Evolutionary conservation across 2,797 vertebrate genomes (phyloP).

Genomic region (Brachymystax lenok): DNA sequence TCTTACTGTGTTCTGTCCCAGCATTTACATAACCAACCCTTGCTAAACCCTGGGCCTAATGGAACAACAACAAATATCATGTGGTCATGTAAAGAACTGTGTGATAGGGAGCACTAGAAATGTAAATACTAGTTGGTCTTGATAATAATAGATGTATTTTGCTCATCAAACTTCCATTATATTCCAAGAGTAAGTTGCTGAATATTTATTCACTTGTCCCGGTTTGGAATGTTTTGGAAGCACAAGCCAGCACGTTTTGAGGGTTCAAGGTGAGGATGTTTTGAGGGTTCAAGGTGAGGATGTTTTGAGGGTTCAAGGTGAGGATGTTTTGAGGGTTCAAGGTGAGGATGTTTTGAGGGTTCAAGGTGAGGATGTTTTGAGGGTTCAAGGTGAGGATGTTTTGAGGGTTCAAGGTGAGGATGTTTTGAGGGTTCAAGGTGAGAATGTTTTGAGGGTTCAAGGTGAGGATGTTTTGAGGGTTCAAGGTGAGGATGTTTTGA

Average conservation of each 20-base stretch:
- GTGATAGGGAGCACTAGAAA: not conserved
- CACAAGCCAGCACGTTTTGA: not conserved
- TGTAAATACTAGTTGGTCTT: not conserved
- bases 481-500: no score
- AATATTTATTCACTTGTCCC: not conserved
- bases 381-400: no score
- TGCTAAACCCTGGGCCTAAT: not conserved
- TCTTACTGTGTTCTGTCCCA: not conserved
- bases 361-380: no score
- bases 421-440: no score
- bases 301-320: no score
- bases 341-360: no score
- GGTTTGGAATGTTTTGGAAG: not conserved
- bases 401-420: no score
- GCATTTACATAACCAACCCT: not conserved
- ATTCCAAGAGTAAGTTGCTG: not conserved
- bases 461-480: no score
- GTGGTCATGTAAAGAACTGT: not conserved
- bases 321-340: no score
- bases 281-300: no score
- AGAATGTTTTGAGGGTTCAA: no score
- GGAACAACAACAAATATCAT: not conserved
- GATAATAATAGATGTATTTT: not conserved
- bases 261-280: no score
- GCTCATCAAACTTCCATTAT: not conserved